Base-by-base conservation (phyloP, 1,140 invertebrate genomes). In the Cataglyphis hispanica region DNA sequence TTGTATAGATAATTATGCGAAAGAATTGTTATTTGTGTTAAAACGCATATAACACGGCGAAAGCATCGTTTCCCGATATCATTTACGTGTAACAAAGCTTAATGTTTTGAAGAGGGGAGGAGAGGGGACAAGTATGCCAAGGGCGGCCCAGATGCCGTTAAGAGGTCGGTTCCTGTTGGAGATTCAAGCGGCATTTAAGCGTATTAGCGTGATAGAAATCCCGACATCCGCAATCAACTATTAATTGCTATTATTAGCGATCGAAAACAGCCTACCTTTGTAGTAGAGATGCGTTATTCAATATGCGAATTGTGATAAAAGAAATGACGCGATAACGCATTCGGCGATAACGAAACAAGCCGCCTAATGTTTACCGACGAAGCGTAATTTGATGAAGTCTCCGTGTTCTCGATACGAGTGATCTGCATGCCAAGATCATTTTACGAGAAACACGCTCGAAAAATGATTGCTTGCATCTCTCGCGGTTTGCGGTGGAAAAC, bases 141-240 rank as follows among this genome's bases (percentile, higher is more conserved):
- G 84, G 84, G 37, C 70, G 64, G 84, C 0, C 66, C 66, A 70
- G 66, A 72, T 69, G 27, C 60, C 53, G 50, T 72, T 89, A 86
- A 89, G 69, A 88, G 58, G 58, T 76, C 34, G 72, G 64, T 89
- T 88, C 84, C 86, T 84, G 86, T 86, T 78, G 50, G 34, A 67
- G 34, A 27, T 31, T 66, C 31, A 16, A 50, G n/a, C 58, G 50
- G 27, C 19, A 19, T 16, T 63, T 25, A 19, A 66, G 19, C 63
- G 34, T 16, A 19, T 66, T n/a, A 67, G 61, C 13, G 40, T 16
- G n/a, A 53, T 50, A 66, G 16, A 66, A 77, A 34, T 77, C 22
- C 13, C 40, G 7, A 78, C 31, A 22, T 77, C n/a, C 34, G 19
- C 60, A n/a, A 63, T 13, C 8, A 50, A 50, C 46, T 46, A 61